Base-by-base conservation (phyloP, 2,113 vertebrate species). In the Thunnus thynnus region DNA sequence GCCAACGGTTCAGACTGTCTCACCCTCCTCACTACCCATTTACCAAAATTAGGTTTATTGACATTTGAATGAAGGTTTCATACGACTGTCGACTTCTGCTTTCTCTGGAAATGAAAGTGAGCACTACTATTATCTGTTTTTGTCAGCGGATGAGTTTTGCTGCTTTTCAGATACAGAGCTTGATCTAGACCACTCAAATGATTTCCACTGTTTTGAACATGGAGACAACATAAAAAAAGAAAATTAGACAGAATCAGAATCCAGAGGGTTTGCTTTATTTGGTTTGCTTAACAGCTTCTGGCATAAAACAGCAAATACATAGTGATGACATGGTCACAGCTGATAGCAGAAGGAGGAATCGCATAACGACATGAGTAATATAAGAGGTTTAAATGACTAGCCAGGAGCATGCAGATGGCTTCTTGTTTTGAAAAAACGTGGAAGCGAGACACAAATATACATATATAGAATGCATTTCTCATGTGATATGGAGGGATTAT, bases 191-290 rank as follows among this genome's bases (percentile, higher is more conserved):
- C 0, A 20, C n/a, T 27, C 3, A 44, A 66, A 41, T 20, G 2
- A 13, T 4, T 16, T 17, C 0, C 16, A 1, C 5, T 44, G 4
- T 30, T 66, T 70, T 56, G 2, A 41, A 18, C 17, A 46, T 9
- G 14, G 3, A 9, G 18, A 56, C 7, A 22, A 55, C 27, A 54
- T 11, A 3, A 65, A 52, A 20, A 69, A n/a, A 27, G 20, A 36
- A 51, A 58, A 47, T 0, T 1, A 50, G 17, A 75, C 32, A 22
- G 3, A 10, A 32, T 86, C 78, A 86, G 88, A 94, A 93, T 87
- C 87, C 90, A 94, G 87, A 91, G 85, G 69, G 83, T 88, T 88
- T 7, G 0, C 2, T 94, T 95, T 92, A 94, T 95, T 94, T 87
- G 50, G 62, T 84, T 78, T 41, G 72, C 82, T 44, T 22, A 74